Conservation (phyloP, 2,797 vertebrate species). For the Amphiprion clarkii region DNA sequence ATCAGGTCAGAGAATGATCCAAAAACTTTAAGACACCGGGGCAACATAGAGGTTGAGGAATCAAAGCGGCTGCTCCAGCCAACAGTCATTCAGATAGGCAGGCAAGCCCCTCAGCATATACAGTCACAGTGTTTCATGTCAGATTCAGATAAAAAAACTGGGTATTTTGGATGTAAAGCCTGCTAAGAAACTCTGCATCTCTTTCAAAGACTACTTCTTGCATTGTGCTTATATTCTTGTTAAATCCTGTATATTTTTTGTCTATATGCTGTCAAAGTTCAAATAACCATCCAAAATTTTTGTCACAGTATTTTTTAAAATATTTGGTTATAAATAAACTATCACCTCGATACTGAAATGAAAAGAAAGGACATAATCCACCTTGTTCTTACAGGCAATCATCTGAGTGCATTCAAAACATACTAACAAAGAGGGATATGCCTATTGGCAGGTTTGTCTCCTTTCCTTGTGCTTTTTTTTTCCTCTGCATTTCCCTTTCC, state of each 20-base stretch:
- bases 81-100: neutral
- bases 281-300: neutral
- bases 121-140: neutral
- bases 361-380: neutral
- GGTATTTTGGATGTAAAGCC: neutral
- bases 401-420: conserved; percentile 3
- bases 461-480: neutral
- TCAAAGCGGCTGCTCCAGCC: neutral
- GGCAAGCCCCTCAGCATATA: neutral
- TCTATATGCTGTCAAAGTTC: neutral
- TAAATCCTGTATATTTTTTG: too few species aligned
- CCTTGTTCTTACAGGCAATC: neutral
- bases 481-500: conserved; percentile 25
- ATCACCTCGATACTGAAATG: neutral
- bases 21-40: neutral
- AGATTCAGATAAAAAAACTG: neutral
- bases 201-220: neutral
- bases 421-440: neutral
- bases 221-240: too few species aligned
- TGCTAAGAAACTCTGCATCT: neutral
- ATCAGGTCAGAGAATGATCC: neutral
- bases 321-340: too few species aligned
- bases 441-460: neutral
- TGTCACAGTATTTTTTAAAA: too few species aligned
- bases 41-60: neutral